phyloP scores from a whole-genome alignment of 2,113 vertebrate species.

The Corythornis cristatus region DNA sequence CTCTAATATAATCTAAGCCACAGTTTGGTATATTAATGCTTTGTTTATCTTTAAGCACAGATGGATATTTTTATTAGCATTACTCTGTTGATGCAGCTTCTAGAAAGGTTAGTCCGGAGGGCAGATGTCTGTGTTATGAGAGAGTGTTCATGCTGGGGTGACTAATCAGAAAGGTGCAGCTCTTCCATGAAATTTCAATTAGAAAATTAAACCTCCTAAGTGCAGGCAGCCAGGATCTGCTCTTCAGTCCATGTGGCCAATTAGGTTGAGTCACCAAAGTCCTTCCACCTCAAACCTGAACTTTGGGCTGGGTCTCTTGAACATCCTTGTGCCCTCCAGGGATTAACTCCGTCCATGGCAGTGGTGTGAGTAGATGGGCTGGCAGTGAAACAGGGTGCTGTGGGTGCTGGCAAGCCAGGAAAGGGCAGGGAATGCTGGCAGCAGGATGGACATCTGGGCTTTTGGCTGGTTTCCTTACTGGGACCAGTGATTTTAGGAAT shows the following conservation, averaged over 20 bases:
- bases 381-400: not conserved
- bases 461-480: not conserved
- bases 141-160: conserved; percentile 53
- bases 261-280: conserved; percentile 44
- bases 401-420: not conserved
- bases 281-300: not conserved
- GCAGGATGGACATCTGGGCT: not conserved
- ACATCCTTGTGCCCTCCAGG: not conserved
- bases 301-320: not conserved
- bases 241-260: not conserved
- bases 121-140: conserved; percentile 76
- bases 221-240: conserved; percentile 6
- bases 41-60: conserved; percentile 84
- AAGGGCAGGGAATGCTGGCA: not conserved
- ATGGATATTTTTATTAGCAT: conserved; percentile 86
- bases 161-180: conserved; percentile 53
- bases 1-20: conserved; percentile 74
- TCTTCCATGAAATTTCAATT: conserved; percentile 67
- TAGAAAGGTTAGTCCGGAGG: conserved; percentile 76
- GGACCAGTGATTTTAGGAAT: not conserved
- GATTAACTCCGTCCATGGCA: not conserved
- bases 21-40: conserved; percentile 80
- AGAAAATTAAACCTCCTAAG: conserved; percentile 56
- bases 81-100: conserved; percentile 78
- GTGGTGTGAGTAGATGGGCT: not conserved